These are phyloP conservation scores for Sogatella furcifera DNA, from an alignment of 1,140 invertebrate species.

Conservation along the genomic window DNA sequence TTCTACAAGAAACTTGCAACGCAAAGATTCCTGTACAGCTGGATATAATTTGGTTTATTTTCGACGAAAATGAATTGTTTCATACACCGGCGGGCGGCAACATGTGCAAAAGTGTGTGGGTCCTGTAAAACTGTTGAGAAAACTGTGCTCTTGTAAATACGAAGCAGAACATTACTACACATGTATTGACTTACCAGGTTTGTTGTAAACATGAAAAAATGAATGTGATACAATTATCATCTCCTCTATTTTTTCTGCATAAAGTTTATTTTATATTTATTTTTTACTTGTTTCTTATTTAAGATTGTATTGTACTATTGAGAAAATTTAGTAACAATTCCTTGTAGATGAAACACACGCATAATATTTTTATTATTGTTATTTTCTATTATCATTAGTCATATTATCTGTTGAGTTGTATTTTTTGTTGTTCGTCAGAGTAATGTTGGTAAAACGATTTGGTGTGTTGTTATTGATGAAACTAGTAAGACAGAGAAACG, in stretches of 20 bases:
- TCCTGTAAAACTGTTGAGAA: neutral
- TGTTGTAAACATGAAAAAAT: slow-evolving; percentile 22
- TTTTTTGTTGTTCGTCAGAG: slow-evolving; percentile 6
- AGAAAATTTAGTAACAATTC: neutral
- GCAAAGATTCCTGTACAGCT: slow-evolving; percentile 24
- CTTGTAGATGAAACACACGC: neutral
- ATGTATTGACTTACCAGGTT: slow-evolving; percentile 11
- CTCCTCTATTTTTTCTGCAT: slow-evolving; percentile 17
- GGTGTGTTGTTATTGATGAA: neutral
- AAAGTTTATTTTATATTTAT: slow-evolving; percentile 19
- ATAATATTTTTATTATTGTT: neutral
- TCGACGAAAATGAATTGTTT: too few relatives aligned
- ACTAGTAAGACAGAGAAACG: too few relatives aligned
- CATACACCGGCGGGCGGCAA: too few relatives aligned
- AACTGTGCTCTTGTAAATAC: neutral
- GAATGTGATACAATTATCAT: slow-evolving; percentile 25
- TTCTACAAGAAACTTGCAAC: slow-evolving; percentile 17
- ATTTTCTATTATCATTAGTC: neutral
- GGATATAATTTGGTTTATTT: neutral
- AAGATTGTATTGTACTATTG: neutral
- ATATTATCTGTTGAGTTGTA: slow-evolving; percentile 1
- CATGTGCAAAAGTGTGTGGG: neutral
- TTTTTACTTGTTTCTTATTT: slow-evolving; percentile 19
- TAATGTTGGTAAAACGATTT: slow-evolving; percentile 1
- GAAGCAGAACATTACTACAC: neutral